Conservation (phyloP, 2,113 vertebrate species). For the Chaetura pelagica region DNA sequence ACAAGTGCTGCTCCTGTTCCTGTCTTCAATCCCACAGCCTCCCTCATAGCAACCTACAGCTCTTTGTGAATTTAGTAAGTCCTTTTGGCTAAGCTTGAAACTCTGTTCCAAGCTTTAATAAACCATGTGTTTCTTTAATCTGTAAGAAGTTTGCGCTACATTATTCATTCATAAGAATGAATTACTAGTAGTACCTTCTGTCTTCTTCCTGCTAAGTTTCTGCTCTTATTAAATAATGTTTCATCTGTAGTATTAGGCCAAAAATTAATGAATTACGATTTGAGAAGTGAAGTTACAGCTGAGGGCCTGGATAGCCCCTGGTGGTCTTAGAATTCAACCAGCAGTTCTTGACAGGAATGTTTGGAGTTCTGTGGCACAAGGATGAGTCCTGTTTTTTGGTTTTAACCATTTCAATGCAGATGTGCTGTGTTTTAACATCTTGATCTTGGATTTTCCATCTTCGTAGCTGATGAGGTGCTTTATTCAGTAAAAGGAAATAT, state of each 20-base stretch:
- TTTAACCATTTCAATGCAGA: not conserved
- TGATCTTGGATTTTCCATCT: not conserved
- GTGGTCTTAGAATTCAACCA: not conserved
- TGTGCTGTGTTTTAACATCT: fast-evolving
- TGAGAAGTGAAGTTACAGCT: not conserved
- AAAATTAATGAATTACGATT: not conserved
- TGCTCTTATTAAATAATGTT: not conserved
- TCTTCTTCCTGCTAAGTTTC: not conserved
- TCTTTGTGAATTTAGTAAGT: not conserved
- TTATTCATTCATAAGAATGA: not conserved
- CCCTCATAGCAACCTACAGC: not conserved
- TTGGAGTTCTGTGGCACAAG: not conserved
- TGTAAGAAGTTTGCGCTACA: not conserved
- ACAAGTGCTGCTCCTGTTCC: not conserved
- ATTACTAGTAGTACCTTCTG: not conserved
- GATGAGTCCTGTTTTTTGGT: not conserved
- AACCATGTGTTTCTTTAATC: not conserved
- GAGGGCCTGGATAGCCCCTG: not conserved
- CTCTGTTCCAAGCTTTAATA: not conserved
- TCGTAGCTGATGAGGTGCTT: not conserved
- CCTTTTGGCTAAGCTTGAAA: not conserved
- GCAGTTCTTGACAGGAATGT: not conserved
- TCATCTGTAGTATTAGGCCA: not conserved
- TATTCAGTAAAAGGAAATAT: not conserved
- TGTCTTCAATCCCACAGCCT: not conserved